Evolutionary conservation across 2,797 vertebrate species (phyloP), one percentile per base, ranked within the genome.

Genomic region (Phoxinus dragarum): DNA sequence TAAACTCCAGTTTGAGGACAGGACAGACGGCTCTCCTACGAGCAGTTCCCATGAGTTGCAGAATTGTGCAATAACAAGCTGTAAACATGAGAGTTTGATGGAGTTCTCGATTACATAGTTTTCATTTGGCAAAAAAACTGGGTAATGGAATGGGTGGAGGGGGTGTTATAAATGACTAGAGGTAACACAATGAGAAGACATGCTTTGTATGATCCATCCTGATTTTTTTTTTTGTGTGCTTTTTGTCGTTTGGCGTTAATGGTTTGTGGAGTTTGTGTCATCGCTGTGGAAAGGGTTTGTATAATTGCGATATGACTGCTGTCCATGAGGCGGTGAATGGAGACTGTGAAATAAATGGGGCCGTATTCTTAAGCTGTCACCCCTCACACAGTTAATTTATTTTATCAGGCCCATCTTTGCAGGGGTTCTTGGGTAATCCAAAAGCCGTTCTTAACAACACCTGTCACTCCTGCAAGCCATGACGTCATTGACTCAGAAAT

Each of bases 381-480:
- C 91, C 87, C 64, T 92, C 92, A 90, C 89, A 89, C 90, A 93
- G 91, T 93, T 95, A 93, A 96, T 95, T 95, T 95, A 94, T 94
- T 95, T 95, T 94, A 96, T 96, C 94, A 4, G 27, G 40, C 83
- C 90, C 90, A 94, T 95, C 94, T 92, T 91, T 90, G 91, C 86
- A 88, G 90, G 91, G 93, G 91, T 93, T 91, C 91, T 92, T 92
- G 89, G 93, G 92, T 93, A 93, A 94, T 94, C 92, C 91, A 82
- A 94, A 93, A 95, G 91, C 93, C 86, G 76, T 92, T 92, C 84
- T 83, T 93, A 90, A 93, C 91, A 94, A 93, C 93, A 94, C 91
- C 93, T 94, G 94, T 93, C 94, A 93, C 89, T 91, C 90, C 92
- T 91, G 90, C 93, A 93, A 94, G 93, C 93, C 93, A 40, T 81